phyloP scores from a whole-genome alignment of 2,888 invertebrate genomes.

The Cremastinae sp. region DNA sequence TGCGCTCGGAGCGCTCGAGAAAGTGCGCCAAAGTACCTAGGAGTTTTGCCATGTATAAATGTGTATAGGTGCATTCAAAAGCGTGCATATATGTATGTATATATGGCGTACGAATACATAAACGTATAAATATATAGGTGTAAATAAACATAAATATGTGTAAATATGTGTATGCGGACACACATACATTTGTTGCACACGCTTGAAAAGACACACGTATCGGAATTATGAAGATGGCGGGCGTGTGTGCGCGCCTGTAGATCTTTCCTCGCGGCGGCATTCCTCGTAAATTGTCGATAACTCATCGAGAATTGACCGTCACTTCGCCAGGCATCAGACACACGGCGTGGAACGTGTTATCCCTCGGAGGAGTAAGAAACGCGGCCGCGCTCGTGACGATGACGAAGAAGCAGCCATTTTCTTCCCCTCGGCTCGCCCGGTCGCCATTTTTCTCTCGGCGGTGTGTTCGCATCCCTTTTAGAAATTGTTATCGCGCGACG shows the following conservation, averaged over 20 bases:
- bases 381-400: constrained; percentile 29
- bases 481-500: not conserved
- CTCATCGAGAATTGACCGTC: constrained; percentile 74
- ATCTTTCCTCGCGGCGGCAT: constrained; percentile 68
- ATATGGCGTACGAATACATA: not conserved
- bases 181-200: constrained; percentile 9
- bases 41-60: constrained; percentile 28
- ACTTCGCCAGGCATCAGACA: constrained; percentile 56
- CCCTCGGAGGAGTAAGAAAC: constrained; percentile 26
- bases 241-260: constrained; percentile 13
- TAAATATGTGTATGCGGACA: not conserved
- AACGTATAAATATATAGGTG: not conserved
- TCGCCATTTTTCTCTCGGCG: not conserved
- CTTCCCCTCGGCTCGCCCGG: constrained; percentile 11
- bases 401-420: constrained; percentile 45
- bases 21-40: constrained; percentile 51
- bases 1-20: constrained; percentile 51
- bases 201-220: not conserved
- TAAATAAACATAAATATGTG: too few species aligned
- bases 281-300: constrained; percentile 77
- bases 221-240: not conserved
- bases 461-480: not conserved
- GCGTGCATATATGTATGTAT: constrained; percentile 11
- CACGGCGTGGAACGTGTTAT: constrained; percentile 56
- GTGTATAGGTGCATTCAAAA: constrained; percentile 5